Conservation (phyloP, 2,113 vertebrate genomes). For the Nannobrachium achirus region DNA sequence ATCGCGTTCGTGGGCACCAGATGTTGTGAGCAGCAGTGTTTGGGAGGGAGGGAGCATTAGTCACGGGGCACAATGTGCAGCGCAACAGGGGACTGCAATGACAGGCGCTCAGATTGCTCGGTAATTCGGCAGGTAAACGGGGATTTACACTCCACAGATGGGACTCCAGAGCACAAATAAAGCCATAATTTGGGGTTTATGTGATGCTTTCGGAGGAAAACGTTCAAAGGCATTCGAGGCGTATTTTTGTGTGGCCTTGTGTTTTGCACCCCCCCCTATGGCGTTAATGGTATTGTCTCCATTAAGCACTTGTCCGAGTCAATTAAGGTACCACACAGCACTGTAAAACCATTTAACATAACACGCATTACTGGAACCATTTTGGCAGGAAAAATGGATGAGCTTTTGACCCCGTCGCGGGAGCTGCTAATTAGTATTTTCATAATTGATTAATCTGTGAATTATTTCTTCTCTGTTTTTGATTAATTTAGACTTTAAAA, state of each 20-base stretch:
- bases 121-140: constrained; percentile 68
- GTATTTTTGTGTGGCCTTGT: constrained; percentile 43
- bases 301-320: too few species aligned
- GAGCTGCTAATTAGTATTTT: too few species aligned
- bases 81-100: constrained; percentile 50
- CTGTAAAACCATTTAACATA: too few species aligned
- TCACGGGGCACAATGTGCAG: constrained; percentile 60
- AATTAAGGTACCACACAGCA: too few species aligned
- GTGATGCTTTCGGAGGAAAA: constrained; percentile 34
- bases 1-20: constrained; percentile 61
- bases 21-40: constrained; percentile 57
- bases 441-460: too few species aligned
- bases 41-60: constrained; percentile 57
- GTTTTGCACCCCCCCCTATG: constrained; percentile 35
- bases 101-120: constrained; percentile 49
- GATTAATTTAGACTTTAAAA: not conserved
- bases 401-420: constrained; percentile 16
- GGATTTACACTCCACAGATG: constrained; percentile 54
- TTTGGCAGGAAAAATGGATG: constrained; percentile 26
- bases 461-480: not conserved
- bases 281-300: constrained; percentile 38
- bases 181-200: constrained; percentile 42
- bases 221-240: constrained; percentile 21
- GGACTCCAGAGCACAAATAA: constrained; percentile 56
- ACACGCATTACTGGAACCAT: not conserved